Conservation (phyloP, 2,113 vertebrate species). For the Mugil cephalus region DNA sequence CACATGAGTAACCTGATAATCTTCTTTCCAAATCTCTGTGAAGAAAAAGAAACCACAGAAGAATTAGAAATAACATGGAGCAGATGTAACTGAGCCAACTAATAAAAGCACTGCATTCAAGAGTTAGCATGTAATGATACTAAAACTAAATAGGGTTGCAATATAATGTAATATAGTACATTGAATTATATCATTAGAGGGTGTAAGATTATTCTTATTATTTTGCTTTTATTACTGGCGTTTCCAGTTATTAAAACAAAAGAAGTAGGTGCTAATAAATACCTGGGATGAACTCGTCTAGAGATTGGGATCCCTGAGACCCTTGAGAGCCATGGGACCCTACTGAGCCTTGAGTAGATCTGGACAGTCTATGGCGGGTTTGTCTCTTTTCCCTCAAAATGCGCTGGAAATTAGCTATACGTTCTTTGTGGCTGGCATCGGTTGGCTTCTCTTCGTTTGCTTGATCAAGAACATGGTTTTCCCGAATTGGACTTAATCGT, state of each 20-base stretch:
- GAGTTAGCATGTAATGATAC: background rate
- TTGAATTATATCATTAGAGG: too few species aligned
- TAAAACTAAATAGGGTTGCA: background rate
- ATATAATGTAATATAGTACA: background rate
- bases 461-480: constrained; percentile 55
- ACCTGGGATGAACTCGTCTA: constrained; percentile 91
- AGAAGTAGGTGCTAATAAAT: constrained; percentile 71
- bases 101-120: too few species aligned
- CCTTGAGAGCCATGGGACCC: constrained; percentile 85
- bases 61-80: background rate
- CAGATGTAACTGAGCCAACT: background rate
- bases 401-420: constrained; percentile 94
- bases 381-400: constrained; percentile 92
- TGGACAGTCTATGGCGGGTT: constrained; percentile 88
- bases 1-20: constrained; percentile 89
- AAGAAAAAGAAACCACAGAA: constrained; percentile 70
- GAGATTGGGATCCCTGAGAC: constrained; percentile 84
- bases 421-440: constrained; percentile 90
- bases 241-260: constrained; percentile 5
- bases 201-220: background rate
- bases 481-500: constrained; percentile 65
- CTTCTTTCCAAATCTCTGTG: constrained; percentile 90
- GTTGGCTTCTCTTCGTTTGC: constrained; percentile 33
- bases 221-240: constrained; percentile 12
- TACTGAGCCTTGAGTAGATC: constrained; percentile 87